A percentile compares a stretch with the other conserved stretches of the same genome.
Evolutionary conservation across 2,797 vertebrate genomes (phyloP).

Genomic region (Myotis planiceps): DNA sequence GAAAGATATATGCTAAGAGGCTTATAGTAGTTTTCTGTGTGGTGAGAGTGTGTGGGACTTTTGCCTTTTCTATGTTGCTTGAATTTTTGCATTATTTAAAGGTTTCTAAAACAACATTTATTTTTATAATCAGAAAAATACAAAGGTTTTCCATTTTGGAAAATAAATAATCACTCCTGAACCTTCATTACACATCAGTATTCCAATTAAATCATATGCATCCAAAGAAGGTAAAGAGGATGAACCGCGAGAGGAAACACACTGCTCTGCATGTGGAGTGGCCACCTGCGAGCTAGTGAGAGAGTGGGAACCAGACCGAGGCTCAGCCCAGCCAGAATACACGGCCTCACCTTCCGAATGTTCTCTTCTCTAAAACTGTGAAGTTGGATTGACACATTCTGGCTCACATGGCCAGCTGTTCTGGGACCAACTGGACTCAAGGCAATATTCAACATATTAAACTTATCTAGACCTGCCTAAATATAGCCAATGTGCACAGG

Average conservation of each 20-base stretch:
- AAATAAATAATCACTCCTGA: background rate
- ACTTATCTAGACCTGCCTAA: background rate
- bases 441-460: constrained; percentile 4
- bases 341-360: background rate
- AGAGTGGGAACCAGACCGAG: background rate
- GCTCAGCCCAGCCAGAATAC: background rate
- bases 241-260: background rate
- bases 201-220: background rate
- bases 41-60: background rate
- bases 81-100: background rate
- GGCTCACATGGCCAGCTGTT: constrained; percentile 9
- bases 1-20: background rate
- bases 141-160: constrained; percentile 24
- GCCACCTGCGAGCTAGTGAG: background rate
- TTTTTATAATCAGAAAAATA: constrained; percentile 47
- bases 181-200: background rate
- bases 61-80: background rate
- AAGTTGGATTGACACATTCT: constrained; percentile 40
- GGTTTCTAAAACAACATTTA: constrained; percentile 17
- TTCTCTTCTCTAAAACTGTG: background rate
- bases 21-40: background rate
- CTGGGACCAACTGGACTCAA: constrained; percentile 5
- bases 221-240: background rate
- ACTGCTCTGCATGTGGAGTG: background rate
- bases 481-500: background rate